Evolutionary conservation across 2,888 invertebrate species (phyloP), one percentile per base, ranked within the genome.

Genomic region (Caradrina kadenii): DNA sequence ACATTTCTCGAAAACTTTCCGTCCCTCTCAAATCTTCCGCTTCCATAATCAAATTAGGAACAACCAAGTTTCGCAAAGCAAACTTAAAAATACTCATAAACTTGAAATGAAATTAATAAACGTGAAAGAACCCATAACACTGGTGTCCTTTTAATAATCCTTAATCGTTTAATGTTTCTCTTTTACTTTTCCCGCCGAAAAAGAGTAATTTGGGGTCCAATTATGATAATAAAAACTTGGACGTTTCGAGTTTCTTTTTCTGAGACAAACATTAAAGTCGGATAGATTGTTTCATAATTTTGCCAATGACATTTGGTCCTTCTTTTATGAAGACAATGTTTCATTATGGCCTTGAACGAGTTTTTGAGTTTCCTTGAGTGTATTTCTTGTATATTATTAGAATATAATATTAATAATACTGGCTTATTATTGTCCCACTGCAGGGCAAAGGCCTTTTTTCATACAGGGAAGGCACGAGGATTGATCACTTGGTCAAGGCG

Each of bases 21-120:
- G 22, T 35, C 21, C 39, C 42, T 48, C 31, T 15, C 22, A 55
- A 73, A 53, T 67, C 31, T 67, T 21, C 62, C 59, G 19, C 42
- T 48, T 22, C 55, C 39, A 56, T 35, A 79, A 63, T 60, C 59
- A 67, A 79, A 73, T 76, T 48, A 76, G 22, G 13, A 22, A 7
- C 26, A 52, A 6, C 49, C 3, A 39, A 79, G 55, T 63, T 76
- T 56, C 1, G 22, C 21, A 60, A 60, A 22, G 58, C 21, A 62
- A 66, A 63, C 50, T 63, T 48, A 60, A 63, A 76, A 74, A 79
- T 63, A 53, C 60, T 79, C 55, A 62, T 56, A 59, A 73, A 67
- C 55, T 66, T 68, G 21, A 72, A 79, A 74, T 55, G 10, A 60
- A 82, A 73, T 81, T 75, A 78, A 81, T 69, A 80, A 70, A 72